A percentile compares a stretch with the other conserved stretches of the same genome.
These are phyloP conservation scores for Trialeurodes vaporariorum DNA, from an alignment of 1,140 invertebrate genomes.

Conservation along the genomic window DNA sequence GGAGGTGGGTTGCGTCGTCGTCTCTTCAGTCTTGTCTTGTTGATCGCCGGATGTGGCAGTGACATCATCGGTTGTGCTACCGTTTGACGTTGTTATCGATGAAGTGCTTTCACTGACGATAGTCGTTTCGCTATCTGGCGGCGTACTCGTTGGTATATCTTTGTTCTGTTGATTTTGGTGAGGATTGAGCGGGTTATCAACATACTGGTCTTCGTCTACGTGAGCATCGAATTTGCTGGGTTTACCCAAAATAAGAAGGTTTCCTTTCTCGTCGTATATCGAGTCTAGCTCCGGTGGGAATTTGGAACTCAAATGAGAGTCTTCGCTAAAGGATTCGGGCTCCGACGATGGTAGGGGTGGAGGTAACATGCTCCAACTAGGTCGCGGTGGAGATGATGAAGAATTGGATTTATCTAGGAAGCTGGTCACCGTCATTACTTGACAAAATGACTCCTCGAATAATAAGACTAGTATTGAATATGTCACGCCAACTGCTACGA, in stretches of 20 bases:
- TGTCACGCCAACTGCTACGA: neutral
- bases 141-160: neutral
- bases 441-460: neutral
- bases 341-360: neutral
- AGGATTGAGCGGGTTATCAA: slow-evolving; percentile 18
- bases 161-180: too few relatives aligned
- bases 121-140: neutral
- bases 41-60: slow-evolving; percentile 5
- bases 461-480: neutral
- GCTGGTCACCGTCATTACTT: neutral
- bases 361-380: neutral
- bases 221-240: slow-evolving; percentile 26
- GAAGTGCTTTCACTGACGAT: neutral
- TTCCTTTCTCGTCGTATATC: neutral
- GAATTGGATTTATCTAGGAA: too few relatives aligned
- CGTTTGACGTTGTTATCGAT: slow-evolving; percentile 14
- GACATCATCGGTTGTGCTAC: slow-evolving; percentile 7
- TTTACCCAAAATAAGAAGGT: slow-evolving; percentile 11
- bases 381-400: too few relatives aligned
- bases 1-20: neutral
- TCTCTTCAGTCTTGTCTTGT: slow-evolving; percentile 1
- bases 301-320: neutral
- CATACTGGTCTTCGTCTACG: slow-evolving; percentile 23
- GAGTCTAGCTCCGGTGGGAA: neutral
- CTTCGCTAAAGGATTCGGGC: neutral